Evolutionary conservation across 2,113 vertebrate species (phyloP).

Genomic region (Platanista minor): DNA sequence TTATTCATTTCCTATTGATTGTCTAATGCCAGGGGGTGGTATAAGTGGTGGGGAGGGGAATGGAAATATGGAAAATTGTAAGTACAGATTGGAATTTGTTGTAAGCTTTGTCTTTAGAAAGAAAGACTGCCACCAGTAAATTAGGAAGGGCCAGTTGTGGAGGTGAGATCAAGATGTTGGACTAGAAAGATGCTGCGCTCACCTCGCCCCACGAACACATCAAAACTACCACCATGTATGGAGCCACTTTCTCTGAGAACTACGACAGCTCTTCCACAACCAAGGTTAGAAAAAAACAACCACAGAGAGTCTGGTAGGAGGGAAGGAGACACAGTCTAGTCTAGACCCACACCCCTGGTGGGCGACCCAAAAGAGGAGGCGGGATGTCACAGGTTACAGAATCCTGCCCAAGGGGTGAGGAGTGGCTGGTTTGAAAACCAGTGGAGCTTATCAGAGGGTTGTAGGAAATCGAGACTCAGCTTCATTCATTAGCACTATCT

Average conservation of each 20-base stretch:
- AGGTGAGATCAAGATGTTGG: background rate
- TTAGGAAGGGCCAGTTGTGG: background rate
- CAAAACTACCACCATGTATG: background rate
- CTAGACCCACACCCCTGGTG: background rate
- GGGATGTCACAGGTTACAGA: background rate
- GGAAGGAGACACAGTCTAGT: background rate
- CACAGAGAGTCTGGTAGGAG: background rate
- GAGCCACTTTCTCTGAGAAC: background rate
- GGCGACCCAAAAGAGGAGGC: background rate
- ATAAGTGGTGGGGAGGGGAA: background rate
- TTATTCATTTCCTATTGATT: background rate
- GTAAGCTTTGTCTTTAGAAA: background rate
- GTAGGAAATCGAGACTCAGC: background rate
- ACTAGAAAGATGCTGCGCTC: background rate
- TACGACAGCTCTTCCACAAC: background rate
- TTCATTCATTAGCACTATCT: background rate
- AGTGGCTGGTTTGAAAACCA: background rate
- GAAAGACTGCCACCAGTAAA: background rate
- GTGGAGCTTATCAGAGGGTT: background rate
- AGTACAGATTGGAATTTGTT: background rate
- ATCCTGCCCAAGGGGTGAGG: background rate
- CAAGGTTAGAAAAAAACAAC: background rate
- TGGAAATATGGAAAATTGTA: background rate
- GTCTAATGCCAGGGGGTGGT: background rate
- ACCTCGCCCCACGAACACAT: background rate